A percentile compares a stretch with the other conserved stretches of the same genome.
phyloP scores from a whole-genome alignment of 2,797 vertebrate genomes.

The Neosalanx taihuensis region DNA sequence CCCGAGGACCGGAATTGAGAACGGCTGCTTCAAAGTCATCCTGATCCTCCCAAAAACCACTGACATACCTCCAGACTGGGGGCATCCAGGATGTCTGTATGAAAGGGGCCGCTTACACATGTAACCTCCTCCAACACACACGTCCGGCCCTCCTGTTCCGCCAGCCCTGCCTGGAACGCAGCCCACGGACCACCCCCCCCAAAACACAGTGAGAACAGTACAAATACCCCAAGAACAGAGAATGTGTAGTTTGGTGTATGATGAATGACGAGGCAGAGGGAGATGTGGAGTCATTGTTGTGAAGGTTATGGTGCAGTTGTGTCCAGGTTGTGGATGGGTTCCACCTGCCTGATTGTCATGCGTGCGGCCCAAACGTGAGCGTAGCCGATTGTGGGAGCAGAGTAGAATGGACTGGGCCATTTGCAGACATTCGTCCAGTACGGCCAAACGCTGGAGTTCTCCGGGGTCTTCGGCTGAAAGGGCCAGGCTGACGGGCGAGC shows the following conservation, averaged over 20 bases:
- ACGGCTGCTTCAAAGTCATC: too few species aligned
- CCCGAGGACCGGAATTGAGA: too few species aligned
- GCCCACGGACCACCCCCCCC: not conserved
- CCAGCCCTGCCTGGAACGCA: slow-evolving; percentile 21
- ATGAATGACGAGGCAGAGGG: too few species aligned
- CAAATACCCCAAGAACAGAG: not conserved
- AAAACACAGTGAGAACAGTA: not conserved
- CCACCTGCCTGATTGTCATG: too few species aligned
- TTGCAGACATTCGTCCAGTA: too few species aligned
- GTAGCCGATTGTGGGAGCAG: too few species aligned
- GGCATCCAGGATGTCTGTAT: slow-evolving; percentile 34
- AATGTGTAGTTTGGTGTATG: not conserved
- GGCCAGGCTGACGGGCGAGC: too few species aligned
- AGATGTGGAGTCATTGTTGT: not conserved
- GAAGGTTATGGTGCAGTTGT: not conserved
- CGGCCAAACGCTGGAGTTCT: too few species aligned
- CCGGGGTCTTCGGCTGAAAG: too few species aligned
- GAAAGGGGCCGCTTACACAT: slow-evolving; percentile 29
- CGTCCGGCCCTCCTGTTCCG: slow-evolving; percentile 27
- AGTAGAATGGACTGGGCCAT: too few species aligned
- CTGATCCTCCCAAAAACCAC: slow-evolving; percentile 20
- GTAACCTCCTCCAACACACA: slow-evolving; percentile 48
- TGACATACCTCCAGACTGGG: slow-evolving; percentile 57
- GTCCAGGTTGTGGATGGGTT: not conserved
- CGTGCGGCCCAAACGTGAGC: too few species aligned